These are phyloP conservation scores for Alectura lathami DNA, from an alignment of 2,113 vertebrate species.

Conservation along the genomic window DNA sequence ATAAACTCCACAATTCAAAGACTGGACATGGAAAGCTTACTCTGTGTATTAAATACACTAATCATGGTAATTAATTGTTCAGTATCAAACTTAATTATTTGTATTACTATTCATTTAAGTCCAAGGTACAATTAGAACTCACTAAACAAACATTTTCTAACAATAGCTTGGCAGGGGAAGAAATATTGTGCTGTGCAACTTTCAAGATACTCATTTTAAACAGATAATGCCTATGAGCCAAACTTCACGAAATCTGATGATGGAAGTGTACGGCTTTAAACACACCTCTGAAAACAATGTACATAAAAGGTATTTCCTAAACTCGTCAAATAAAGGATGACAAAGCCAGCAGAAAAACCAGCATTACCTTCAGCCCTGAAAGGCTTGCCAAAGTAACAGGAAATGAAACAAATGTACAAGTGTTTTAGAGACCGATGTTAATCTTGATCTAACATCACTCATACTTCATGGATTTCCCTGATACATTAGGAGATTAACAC, in stretches of 20 bases:
- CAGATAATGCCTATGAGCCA: not conserved
- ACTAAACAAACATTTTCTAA: not conserved
- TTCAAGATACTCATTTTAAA: not conserved
- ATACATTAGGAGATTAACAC: conserved; percentile 25
- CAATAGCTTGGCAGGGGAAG: not conserved
- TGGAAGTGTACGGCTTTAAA: not conserved
- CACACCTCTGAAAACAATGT: not conserved
- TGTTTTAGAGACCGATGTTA: not conserved
- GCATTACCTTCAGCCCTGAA: conserved; percentile 8
- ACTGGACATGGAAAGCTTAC: not conserved
- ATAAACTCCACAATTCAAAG: not conserved
- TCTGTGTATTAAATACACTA: not conserved
- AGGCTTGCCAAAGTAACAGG: conserved; percentile 20
- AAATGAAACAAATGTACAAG: conserved; percentile 59
- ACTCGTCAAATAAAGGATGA: not conserved
- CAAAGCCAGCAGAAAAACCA: conserved; percentile 20
- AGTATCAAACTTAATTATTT: not conserved
- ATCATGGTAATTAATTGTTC: not conserved
- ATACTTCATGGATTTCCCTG: conserved; percentile 27
- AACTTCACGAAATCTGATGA: not conserved
- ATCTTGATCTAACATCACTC: conserved; percentile 47
- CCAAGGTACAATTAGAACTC: not conserved
- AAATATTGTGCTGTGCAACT: not conserved
- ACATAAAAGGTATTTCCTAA: not conserved
- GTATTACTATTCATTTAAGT: not conserved